Evolutionary conservation across 2,797 vertebrate species (phyloP), one percentile per base, ranked within the genome.

Genomic region (Decapterus maruadsi): DNA sequence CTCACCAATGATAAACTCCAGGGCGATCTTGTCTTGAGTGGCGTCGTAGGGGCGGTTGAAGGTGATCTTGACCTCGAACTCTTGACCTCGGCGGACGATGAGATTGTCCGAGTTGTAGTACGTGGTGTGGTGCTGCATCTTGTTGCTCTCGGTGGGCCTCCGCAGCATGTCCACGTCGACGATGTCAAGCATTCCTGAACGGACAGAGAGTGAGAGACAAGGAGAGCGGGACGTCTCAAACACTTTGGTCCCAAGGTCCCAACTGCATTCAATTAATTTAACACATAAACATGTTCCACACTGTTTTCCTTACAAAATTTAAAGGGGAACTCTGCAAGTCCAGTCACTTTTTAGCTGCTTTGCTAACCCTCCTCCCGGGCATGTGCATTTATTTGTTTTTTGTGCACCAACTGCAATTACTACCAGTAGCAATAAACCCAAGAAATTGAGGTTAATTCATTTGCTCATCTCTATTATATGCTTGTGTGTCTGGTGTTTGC

Each of bases 1-100:
- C 96, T 96, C 87, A 99, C 98, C 98, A 14, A 99, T 98, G 79
- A 95, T 85, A 79, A 96, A 98, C 87, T 99, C 98, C 74, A 98
- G 42, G 56, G 96, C 96, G 17, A 99, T 95, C 11, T 94, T 86
- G 93, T 99, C 98, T 0, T 81, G 78, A 1, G 50, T 74, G 4
- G 96, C 93, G 3, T 92, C 85, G 64, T 97, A 99, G 1, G 96
- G 87, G 1, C 96, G 96, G 76, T 86, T 93, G 89, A 99, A 98
- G 64, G 90, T 89, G 62, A 99, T 84, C 81, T 95, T 95, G 56
- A 99, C 62, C 71, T 95, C 92, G 92, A 97, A 99, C 88, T 95
- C n/a, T 74, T 99, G 97, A 0, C 96, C 97, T 14, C 98, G 91
- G 0, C 97, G 97, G 12, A 99, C 95, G 3, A 99, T 95, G 68